Conservation (phyloP, 2,113 vertebrate genomes). For the Caretta caretta region DNA sequence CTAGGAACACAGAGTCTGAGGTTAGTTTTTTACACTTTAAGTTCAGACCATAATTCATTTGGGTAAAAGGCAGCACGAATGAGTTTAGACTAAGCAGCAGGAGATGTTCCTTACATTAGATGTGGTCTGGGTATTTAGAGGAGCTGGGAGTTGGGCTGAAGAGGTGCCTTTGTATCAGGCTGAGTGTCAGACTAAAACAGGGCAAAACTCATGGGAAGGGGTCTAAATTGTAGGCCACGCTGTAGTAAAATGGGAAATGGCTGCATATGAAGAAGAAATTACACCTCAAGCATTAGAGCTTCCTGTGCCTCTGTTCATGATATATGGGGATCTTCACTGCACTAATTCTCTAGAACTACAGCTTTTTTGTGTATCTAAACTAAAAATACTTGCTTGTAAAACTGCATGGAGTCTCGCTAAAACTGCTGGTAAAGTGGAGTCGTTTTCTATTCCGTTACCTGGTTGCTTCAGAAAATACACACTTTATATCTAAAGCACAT, state of each 20-base stretch:
- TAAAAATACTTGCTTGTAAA: background rate
- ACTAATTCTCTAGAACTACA: background rate
- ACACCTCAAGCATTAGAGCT: background rate
- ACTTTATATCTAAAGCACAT: background rate
- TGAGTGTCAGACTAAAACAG: background rate
- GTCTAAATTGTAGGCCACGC: background rate
- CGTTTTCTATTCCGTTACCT: background rate
- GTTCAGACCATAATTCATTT: background rate
- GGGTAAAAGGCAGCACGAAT: rapidly evolving
- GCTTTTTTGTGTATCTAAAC: background rate
- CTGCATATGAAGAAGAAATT: background rate
- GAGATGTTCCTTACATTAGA: too few relatives aligned
- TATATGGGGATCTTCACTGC: background rate
- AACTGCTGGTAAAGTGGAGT: background rate
- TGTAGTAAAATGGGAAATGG: background rate
- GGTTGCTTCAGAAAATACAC: background rate
- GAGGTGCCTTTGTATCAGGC: background rate
- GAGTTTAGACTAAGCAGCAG: background rate
- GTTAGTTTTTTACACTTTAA: background rate
- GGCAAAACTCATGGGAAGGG: background rate
- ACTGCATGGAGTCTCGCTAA: background rate
- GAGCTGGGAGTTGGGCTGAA: background rate
- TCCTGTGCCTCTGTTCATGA: background rate
- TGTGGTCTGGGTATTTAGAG: background rate
- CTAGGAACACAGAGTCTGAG: background rate